Percentiles rank a stretch among this genome's conserved stretches.
Conservation (phyloP, 1,140 invertebrate species). For the Marisa cornuarietis region DNA sequence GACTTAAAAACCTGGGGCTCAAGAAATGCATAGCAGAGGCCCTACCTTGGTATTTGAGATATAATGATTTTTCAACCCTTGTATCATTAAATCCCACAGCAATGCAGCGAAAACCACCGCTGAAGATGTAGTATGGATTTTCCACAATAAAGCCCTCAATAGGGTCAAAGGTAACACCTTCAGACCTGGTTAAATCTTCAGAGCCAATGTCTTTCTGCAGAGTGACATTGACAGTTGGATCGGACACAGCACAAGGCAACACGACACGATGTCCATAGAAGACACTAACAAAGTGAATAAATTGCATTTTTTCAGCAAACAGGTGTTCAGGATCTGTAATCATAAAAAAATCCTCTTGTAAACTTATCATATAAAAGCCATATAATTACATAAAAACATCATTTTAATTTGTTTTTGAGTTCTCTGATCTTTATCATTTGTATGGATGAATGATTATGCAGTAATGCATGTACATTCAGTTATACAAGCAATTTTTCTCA, state of each 20-base stretch:
- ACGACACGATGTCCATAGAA: constrained; percentile 12
- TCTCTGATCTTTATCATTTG: no score
- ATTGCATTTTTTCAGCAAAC: constrained; percentile 16
- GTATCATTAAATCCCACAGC: constrained; percentile 17
- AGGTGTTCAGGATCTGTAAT: constrained; percentile 40
- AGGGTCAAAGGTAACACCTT: constrained; percentile 40
- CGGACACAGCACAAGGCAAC: constrained; percentile 38
- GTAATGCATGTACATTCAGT: no score
- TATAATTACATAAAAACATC: no score
- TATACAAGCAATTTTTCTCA: no score
- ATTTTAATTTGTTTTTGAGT: no score
- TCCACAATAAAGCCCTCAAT: constrained; percentile 37
- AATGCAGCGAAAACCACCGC: constrained; percentile 33
- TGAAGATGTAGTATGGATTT: constrained; percentile 30
- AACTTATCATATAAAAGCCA: no score
- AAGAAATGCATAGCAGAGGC: not conserved
- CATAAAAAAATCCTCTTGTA: not conserved
- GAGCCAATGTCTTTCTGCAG: constrained; percentile 18
- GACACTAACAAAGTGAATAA: constrained; percentile 15
- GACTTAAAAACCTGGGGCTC: not conserved
- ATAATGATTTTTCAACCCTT: not conserved
- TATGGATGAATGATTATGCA: no score
- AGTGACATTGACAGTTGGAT: constrained; percentile 36
- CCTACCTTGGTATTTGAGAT: not conserved
- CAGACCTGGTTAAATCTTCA: not conserved